phyloP scores from a whole-genome alignment of 2,888 invertebrate genomes.

The Horisme vitalbata region DNA sequence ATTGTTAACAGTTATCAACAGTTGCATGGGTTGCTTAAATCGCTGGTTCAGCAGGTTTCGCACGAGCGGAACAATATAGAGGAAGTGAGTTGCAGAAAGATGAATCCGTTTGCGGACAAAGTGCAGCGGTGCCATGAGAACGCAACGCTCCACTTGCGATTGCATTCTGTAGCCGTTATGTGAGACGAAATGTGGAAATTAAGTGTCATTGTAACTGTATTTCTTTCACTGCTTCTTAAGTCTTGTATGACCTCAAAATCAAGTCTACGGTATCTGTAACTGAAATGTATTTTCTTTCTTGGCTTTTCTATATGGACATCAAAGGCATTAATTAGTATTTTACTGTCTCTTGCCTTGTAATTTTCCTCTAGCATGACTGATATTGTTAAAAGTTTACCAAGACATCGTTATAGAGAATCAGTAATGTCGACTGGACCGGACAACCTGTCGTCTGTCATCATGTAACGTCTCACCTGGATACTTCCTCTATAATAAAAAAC shows the following conservation, averaged over 20 bases:
- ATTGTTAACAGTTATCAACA: constrained; percentile 8
- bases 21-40: constrained; percentile 9
- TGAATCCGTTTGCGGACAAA: constrained; percentile 62
- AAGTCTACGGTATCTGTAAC: no score
- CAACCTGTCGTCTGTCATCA: constrained; percentile 43
- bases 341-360: no score
- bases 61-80: constrained; percentile 47
- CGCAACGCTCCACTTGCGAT: constrained; percentile 69
- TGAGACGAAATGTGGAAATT: constrained; percentile 30
- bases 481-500: constrained; percentile 44
- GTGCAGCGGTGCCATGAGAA: constrained; percentile 66
- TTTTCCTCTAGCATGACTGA: no score
- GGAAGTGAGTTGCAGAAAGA: constrained; percentile 61
- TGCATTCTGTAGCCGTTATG: constrained; percentile 55
- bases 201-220: neutral
- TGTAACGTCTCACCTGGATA: constrained; percentile 50
- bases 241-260: no score
- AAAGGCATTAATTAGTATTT: no score
- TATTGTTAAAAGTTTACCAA: no score
- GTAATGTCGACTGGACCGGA: constrained; percentile 50
- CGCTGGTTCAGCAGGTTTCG: constrained; percentile 35
- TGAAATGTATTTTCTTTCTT: no score
- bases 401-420: constrained; percentile 41
- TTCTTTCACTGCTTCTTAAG: no score
- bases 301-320: no score